Base-by-base conservation (phyloP, 2,797 vertebrate species). In the Poeciliopsis paucimaculata region DNA sequence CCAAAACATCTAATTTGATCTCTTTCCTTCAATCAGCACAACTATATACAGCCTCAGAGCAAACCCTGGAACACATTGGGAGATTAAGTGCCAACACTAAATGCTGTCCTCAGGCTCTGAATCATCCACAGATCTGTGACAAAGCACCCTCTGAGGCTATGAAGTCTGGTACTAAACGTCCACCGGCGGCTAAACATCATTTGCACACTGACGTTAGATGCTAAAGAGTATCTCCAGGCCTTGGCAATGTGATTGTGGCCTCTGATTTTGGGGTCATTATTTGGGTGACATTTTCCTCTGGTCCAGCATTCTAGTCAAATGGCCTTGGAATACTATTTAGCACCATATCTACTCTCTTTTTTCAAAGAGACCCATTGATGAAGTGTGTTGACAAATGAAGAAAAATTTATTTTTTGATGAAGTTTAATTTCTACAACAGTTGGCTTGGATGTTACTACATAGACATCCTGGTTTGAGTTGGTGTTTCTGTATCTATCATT, bases 131-230 rank as follows among this genome's bases (percentile, higher is more conserved):
- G 90, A 93, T 94, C 80, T 89, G 86, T 92, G 86, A 92, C 86
- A 88, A 88, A 90, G 79, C 66, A 70, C 78, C 86, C 88, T 86
- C 76, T 34, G 83, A 91, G 90, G 80, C 82, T 43, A 73, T 71
- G 53, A 84, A 74, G 90, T 92, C 92, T 94, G 92, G 94, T 95
- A 93, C 93, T 94, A 95, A 95, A 93, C 84, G 87, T 83, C 46
- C 1, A 79, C 90, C 87, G 73, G 79, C 84, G 89, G 94, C 91
- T 83, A 82, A 87, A 88, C 80, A 86, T 91, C 73, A 89, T 90
- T 91, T 89, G 79, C 84, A 78, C 81, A 82, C 82, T 84, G 90
- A 90, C 36, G 84, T 84, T 86, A 3, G 79, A 90, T 83, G 89
- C 90, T 93, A 83, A 90, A 90, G 81, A 88, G 82, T 87, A 84